These are phyloP conservation scores for Pangasianodon gigas DNA, from an alignment of 2,113 vertebrate species.

Conservation along the genomic window DNA sequence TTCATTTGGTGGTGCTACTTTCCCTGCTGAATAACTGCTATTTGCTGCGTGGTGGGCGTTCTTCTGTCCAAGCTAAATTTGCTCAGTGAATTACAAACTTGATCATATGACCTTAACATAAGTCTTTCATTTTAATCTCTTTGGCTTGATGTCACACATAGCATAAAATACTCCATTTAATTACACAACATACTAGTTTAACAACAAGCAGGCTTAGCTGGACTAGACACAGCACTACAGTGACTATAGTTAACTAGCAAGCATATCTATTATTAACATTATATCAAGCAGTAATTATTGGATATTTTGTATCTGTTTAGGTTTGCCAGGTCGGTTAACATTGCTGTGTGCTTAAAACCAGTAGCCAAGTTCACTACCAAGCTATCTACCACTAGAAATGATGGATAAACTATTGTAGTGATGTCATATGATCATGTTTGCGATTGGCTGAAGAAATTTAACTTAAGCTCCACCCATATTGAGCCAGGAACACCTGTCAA, in stretches of 20 bases:
- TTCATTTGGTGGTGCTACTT: conserved; percentile 16
- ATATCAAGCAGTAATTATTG: background rate
- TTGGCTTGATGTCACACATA: background rate
- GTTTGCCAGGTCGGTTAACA: background rate
- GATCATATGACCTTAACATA: background rate
- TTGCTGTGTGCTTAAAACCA: background rate
- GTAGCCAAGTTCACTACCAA: background rate
- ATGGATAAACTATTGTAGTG: background rate
- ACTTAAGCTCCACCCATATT: background rate
- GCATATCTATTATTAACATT: background rate
- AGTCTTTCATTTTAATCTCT: background rate
- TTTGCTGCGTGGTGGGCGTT: background rate
- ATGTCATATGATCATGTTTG: background rate
- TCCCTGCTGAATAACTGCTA: background rate
- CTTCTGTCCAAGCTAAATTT: background rate
- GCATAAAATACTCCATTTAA: background rate
- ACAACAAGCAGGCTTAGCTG: background rate
- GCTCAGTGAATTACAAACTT: background rate
- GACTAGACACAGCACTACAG: background rate
- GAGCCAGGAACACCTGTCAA: background rate
- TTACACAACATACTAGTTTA: background rate
- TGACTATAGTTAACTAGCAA: background rate
- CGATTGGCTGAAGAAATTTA: background rate
- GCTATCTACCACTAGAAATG: background rate
- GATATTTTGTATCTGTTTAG: background rate